phyloP scores from a whole-genome alignment of 2,113 vertebrate species.

The Tringa solitaria region DNA sequence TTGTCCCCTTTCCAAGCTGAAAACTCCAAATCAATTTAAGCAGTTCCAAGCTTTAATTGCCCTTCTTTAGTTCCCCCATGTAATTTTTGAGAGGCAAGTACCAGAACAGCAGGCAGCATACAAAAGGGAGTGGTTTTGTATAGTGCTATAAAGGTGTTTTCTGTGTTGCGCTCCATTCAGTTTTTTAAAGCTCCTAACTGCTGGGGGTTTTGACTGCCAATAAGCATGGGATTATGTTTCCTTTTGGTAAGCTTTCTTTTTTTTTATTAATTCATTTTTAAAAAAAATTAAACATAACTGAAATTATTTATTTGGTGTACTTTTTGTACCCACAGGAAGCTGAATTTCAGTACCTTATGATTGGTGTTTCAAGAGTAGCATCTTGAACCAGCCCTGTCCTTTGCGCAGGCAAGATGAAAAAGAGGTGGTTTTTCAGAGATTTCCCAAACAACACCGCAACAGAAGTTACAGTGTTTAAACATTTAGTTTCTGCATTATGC shows the following conservation, averaged over 20 bases:
- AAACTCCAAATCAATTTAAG: constrained; percentile 35
- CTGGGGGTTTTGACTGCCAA: neutral
- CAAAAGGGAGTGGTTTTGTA: neutral
- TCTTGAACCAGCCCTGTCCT: neutral
- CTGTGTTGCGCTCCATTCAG: neutral
- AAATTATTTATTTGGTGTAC: neutral
- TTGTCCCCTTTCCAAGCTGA: constrained; percentile 30
- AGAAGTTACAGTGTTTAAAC: neutral
- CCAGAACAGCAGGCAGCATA: constrained; percentile 11
- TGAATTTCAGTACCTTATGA: neutral
- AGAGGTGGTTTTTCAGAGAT: neutral
- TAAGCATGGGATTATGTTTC: neutral
- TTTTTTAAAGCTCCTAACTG: neutral
- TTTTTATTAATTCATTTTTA: neutral
- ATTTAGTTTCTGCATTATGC: neutral
- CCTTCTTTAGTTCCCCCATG: constrained; percentile 12
- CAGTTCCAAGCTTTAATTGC: constrained; percentile 47
- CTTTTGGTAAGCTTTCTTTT: neutral
- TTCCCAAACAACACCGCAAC: neutral
- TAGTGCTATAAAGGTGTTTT: constrained; percentile 16
- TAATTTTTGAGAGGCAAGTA: constrained; percentile 32
- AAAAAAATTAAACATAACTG: neutral
- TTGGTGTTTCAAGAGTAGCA: neutral
- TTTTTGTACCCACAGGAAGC: neutral
- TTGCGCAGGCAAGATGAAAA: neutral